Evolutionary conservation across 2,888 invertebrate genomes (phyloP).

Genomic region (Diplolepis rosae): DNA sequence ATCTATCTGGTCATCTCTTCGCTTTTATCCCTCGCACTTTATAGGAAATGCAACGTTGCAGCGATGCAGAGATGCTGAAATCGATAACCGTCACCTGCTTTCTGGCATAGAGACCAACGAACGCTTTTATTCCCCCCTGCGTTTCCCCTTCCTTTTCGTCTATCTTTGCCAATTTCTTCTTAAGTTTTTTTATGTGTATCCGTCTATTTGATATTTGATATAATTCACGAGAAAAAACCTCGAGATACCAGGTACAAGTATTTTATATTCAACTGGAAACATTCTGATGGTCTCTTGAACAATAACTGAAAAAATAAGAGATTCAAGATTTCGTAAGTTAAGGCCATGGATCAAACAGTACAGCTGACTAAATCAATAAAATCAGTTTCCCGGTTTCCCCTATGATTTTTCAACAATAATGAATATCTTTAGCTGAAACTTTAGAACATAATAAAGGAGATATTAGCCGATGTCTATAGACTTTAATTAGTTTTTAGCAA

Average conservation of each 20-base stretch:
- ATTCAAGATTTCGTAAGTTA: too few relatives aligned
- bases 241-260: conserved; percentile 9
- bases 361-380: too few relatives aligned
- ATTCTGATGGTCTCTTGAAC: neutral
- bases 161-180: conserved; percentile 10
- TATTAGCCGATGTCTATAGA: too few relatives aligned
- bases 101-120: conserved; percentile 47
- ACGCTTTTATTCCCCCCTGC: conserved; percentile 39
- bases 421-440: too few relatives aligned
- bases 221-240: neutral
- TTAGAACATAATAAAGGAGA: too few relatives aligned
- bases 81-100: conserved; percentile 59
- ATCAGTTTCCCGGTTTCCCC: too few relatives aligned
- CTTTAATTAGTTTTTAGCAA: too few relatives aligned
- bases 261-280: neutral
- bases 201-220: neutral
- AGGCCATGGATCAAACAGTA: too few relatives aligned
- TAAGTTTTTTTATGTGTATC: neutral
- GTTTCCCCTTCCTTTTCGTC: neutral
- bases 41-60: conserved; percentile 61
- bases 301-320: neutral
- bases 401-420: too few relatives aligned
- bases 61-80: conserved; percentile 64
- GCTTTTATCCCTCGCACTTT: conserved; percentile 51
- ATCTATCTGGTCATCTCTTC: conserved; percentile 38